These are phyloP conservation scores for Apus apus DNA, from an alignment of 2,113 vertebrate genomes.

Conservation along the genomic window DNA sequence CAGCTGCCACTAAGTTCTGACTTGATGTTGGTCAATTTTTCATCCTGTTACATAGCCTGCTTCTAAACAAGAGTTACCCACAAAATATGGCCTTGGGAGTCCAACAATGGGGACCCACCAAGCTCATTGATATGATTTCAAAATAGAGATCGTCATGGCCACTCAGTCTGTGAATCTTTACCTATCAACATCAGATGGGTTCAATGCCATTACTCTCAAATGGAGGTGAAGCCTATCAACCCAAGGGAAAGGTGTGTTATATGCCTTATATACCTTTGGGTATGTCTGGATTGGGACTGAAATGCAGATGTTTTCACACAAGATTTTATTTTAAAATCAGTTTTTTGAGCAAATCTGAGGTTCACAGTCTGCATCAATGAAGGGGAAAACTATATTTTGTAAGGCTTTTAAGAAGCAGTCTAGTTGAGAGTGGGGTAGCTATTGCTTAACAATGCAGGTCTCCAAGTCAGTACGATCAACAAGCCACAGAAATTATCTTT, in stretches of 20 bases:
- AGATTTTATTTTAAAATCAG: neutral
- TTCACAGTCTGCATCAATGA: neutral
- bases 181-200: too few species aligned
- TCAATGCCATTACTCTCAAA: neutral
- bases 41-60: too few species aligned
- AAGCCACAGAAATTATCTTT: neutral
- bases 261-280: too few species aligned
- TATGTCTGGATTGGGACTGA: neutral
- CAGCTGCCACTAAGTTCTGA: too few species aligned
- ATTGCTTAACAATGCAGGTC: neutral
- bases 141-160: too few species aligned
- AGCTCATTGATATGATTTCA: too few species aligned
- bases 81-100: too few species aligned
- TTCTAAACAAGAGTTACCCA: too few species aligned
- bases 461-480: neutral
- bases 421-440: neutral
- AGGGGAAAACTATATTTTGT: neutral
- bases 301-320: accelerated
- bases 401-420: neutral
- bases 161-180: too few species aligned
- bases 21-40: too few species aligned
- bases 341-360: neutral
- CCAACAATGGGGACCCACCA: too few species aligned
- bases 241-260: neutral
- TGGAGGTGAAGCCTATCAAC: neutral